Evolutionary conservation across 2,797 vertebrate genomes (phyloP).

Genomic region (Pseudochirops cupreus): DNA sequence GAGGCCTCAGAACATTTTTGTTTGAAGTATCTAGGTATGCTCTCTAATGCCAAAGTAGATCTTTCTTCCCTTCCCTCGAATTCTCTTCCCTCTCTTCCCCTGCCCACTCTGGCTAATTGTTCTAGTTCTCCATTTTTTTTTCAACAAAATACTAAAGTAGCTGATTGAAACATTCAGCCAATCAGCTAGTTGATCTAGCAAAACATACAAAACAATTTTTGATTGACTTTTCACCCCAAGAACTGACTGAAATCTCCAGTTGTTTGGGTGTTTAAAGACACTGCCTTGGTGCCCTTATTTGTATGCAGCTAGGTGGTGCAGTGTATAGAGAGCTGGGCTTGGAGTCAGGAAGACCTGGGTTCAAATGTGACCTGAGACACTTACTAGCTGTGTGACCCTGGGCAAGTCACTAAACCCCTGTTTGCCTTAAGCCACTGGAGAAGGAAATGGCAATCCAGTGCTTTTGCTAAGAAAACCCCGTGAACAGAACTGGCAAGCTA

Average conservation of each 20-base stretch:
- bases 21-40: conserved; percentile 55
- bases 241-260: conserved; percentile 55
- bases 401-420: not conserved
- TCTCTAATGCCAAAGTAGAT: conserved; percentile 54
- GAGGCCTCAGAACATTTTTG: conserved; percentile 6
- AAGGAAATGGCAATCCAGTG: not conserved
- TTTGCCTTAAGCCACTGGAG: not conserved
- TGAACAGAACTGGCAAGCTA: not conserved
- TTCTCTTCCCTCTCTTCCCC: not conserved
- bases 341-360: not conserved
- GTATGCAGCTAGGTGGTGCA: not conserved
- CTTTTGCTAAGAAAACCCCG: not conserved
- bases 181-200: conserved; percentile 41
- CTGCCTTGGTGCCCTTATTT: conserved; percentile 30
- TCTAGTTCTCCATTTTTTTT: conserved; percentile 61
- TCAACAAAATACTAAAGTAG: conserved; percentile 51
- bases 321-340: not conserved
- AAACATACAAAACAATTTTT: conserved; percentile 54
- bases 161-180: conserved; percentile 62
- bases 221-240: conserved; percentile 45
- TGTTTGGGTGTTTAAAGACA: conserved; percentile 39
- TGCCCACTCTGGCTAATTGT: conserved; percentile 23
- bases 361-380: not conserved
- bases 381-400: not conserved
- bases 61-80: not conserved